Conservation (phyloP, 2,797 vertebrate genomes). For the Cirrhinus molitorella region DNA sequence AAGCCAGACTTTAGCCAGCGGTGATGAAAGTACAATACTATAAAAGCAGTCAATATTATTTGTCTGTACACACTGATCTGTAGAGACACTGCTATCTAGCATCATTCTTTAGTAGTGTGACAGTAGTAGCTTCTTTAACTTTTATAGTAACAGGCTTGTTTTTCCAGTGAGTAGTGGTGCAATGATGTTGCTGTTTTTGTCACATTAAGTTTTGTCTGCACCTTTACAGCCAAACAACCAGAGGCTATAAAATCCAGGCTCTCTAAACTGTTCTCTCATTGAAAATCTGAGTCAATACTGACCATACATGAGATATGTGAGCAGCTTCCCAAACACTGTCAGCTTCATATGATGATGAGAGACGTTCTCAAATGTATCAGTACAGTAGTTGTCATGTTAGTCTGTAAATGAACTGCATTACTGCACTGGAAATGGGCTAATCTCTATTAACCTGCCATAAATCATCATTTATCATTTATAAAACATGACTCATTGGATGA, state of each 20-base stretch:
- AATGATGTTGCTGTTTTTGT: background rate
- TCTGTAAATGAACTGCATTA: background rate
- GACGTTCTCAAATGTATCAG: background rate
- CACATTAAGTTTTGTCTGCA: background rate
- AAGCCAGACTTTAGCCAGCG: background rate
- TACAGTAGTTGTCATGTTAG: background rate
- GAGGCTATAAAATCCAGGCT: background rate
- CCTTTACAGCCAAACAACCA: background rate
- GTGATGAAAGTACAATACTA: background rate
- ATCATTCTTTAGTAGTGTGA: background rate
- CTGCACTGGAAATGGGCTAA: slow-evolving; percentile 2
- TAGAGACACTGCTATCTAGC: background rate
- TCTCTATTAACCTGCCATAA: slow-evolving; percentile 6
- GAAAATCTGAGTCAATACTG: background rate
- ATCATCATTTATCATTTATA: slow-evolving; percentile 1
- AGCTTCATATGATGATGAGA: background rate
- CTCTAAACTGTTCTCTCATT: background rate
- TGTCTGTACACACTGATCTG: background rate
- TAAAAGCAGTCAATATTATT: background rate
- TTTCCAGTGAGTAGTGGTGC: background rate
- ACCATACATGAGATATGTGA: background rate
- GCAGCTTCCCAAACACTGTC: background rate
- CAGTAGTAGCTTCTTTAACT: background rate
- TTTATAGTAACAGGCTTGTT: background rate
- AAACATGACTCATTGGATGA: slow-evolving; percentile 24